A percentile compares a stretch with the other conserved stretches of the same genome.
Conservation (phyloP, 2,888 invertebrate species). For the Lepas anatifera region DNA sequence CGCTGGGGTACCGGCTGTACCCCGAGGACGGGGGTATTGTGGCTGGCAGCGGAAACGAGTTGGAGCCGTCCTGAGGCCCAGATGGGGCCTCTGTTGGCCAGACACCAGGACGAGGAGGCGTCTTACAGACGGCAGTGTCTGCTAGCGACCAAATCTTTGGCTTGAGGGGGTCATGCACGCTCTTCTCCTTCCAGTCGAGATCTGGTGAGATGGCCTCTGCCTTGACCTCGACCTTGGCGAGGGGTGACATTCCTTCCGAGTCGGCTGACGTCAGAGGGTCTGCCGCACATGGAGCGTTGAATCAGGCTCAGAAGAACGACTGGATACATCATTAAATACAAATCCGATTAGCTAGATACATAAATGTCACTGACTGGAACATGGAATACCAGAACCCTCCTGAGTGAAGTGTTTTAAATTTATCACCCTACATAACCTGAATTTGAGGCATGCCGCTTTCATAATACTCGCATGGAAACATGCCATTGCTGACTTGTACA, state of each 20-base stretch:
- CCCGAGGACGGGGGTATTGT: not conserved
- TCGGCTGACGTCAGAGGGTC: not conserved
- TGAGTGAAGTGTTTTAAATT: no score
- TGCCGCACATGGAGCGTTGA: not conserved
- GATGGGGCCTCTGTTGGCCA: not conserved
- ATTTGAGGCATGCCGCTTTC: no score
- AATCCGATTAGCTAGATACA: no score
- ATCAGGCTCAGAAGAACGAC: no score
- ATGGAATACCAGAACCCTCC: no score
- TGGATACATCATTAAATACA: no score
- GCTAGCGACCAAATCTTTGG: conserved; percentile 88
- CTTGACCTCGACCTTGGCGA: conserved; percentile 16
- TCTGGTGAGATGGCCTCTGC: conserved; percentile 18
- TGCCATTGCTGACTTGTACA: no score
- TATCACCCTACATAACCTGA: no score
- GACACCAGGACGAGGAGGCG: conserved; percentile 66
- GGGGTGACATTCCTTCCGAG: conserved; percentile 16
- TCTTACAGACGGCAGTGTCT: conserved; percentile 89
- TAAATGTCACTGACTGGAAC: no score
- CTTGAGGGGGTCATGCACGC: conserved; percentile 38
- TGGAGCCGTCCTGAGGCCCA: conserved; percentile 18
- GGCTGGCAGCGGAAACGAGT: conserved; percentile 15
- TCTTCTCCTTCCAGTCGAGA: conserved; percentile 20
- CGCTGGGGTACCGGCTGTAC: conserved; percentile 19
- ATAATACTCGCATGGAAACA: no score